phyloP scores from a whole-genome alignment of 2,113 vertebrate species.

The Silurus meridionalis region DNA sequence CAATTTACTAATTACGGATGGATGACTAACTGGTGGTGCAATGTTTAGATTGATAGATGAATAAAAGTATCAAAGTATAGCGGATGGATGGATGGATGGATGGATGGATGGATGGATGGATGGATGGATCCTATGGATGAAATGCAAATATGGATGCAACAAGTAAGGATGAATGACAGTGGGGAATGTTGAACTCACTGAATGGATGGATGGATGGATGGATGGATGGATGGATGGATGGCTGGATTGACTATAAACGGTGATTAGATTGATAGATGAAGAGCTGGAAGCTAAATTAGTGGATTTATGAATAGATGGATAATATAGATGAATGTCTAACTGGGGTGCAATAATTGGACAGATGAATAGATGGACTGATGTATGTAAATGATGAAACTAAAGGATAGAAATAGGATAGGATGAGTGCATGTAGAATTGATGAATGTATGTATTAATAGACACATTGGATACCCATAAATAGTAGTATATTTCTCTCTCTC shows the following conservation, averaged over 20 bases:
- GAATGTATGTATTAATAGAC: not conserved
- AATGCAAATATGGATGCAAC: not conserved
- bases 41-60: not conserved
- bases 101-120: not conserved
- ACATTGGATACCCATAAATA: not conserved
- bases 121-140: not conserved
- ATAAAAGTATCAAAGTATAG: not conserved
- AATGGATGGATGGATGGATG: not conserved
- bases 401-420: no score
- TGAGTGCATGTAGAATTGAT: not conserved
- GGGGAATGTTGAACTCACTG: no score
- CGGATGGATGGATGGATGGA: not conserved
- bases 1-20: not conserved
- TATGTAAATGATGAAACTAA: no score
- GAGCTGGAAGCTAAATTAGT: not conserved
- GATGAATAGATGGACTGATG: not conserved
- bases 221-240: not conserved
- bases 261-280: not conserved
- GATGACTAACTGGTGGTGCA: not conserved
- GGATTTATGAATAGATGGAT: not conserved
- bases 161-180: not conserved
- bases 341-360: not conserved
- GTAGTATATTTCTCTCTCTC: no score
- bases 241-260: not conserved
- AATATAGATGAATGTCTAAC: not conserved